phyloP scores from a whole-genome alignment of 2,797 vertebrate species.

The Crax fasciolata region DNA sequence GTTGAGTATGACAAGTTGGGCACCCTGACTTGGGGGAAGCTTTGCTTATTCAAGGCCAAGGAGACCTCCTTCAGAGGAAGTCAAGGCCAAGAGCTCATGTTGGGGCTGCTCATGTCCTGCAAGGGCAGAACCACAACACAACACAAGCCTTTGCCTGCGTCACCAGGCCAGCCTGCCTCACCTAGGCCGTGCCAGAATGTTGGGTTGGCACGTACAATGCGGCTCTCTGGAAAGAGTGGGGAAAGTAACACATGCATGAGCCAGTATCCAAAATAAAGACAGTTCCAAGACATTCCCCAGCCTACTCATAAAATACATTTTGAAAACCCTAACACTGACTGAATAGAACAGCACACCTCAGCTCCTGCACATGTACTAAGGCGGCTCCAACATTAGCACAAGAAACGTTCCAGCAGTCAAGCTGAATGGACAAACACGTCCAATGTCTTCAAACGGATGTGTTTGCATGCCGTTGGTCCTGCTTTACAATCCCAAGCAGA shows the following conservation, averaged over 20 bases:
- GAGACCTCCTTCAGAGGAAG: accelerated
- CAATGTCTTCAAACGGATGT: not conserved
- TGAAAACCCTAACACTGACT: not conserved
- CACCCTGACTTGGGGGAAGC: not conserved
- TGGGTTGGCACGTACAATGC: not conserved
- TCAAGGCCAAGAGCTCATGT: accelerated
- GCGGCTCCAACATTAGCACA: not conserved
- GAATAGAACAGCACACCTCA: not conserved
- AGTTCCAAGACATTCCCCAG: not conserved
- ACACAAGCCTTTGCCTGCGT: not conserved
- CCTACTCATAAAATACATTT: not conserved
- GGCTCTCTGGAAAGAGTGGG: not conserved
- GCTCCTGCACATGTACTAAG: not conserved
- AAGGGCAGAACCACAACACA: not conserved
- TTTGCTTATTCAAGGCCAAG: not conserved
- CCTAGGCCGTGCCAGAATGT: not conserved
- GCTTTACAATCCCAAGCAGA: not conserved
- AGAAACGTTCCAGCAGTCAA: not conserved
- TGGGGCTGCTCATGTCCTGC: not conserved
- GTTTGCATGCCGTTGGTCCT: not conserved
- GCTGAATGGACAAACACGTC: not conserved
- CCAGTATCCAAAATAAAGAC: not conserved
- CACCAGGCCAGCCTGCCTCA: not conserved
- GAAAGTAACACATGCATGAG: not conserved
- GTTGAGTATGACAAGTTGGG: not conserved